Base-by-base conservation (phyloP, 2,113 vertebrate genomes). In the Myotis brandtii region DNA sequence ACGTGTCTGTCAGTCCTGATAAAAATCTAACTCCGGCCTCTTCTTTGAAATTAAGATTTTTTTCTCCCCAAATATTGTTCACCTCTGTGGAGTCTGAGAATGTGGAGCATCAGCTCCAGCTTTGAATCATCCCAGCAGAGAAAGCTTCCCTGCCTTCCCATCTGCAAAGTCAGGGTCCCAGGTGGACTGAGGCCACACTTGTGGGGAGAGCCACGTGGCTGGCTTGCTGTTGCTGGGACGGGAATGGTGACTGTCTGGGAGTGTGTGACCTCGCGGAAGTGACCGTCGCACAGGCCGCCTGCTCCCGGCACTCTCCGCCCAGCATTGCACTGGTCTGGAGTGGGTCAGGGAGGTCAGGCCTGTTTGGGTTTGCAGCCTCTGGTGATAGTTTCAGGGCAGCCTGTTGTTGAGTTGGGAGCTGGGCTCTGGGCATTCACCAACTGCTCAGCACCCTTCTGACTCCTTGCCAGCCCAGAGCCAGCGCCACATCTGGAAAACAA, bases 291-390 rank as follows among this genome's bases (percentile, higher is more conserved):
- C 67, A 37, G 66, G 64, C 52, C 10, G 14, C 32, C 59, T 37
- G 3, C 17, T 27, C 82, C 37, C 21, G 72, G 40, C 37, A 30
- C 89, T n/a, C 64, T 59, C 40, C 0, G 4, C 27, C 79, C 25
- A 43, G 40, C 32, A 18, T 9, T 2, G 20, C 3, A 10, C 27
- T 87, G 84, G 56, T 66, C n/a, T 56, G 59, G 75, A 56, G 8
- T 0, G 0, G 93, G 97, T 93, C 52, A 43, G 2, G 5, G 86
- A 73, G 96, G 67, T 95, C 95, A 48, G 40, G 27, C 11, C 75
- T 95, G 81, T 87, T 90, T 81, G 94, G 90, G 27, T 86, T 32
- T 32, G 32, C 16, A 4, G 52, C 43, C 3, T 16, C 1, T 92
- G 75, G 69, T 80, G 66, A 91, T 1, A 43, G 73, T 25, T 32